Conservation (phyloP, 1,140 invertebrate genomes). For the Drosophila sp. region DNA sequence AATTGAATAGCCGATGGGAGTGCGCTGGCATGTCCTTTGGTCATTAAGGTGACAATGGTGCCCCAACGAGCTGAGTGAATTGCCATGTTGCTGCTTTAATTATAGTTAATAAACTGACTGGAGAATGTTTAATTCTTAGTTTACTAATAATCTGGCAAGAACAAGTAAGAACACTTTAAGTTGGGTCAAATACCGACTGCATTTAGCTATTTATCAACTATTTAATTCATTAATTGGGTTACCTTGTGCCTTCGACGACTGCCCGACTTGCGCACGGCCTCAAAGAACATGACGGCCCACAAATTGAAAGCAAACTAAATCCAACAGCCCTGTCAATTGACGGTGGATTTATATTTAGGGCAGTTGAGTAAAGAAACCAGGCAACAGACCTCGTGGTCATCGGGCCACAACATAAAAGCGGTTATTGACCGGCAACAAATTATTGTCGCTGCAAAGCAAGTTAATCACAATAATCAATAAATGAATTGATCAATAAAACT, state of each 20-base stretch:
- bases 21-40: slow-evolving; percentile 51
- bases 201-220: slow-evolving; percentile 19
- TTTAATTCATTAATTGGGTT: slow-evolving; percentile 39
- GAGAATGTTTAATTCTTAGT: neutral
- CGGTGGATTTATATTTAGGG: slow-evolving; percentile 15
- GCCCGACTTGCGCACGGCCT: slow-evolving; percentile 51
- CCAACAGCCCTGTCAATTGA: slow-evolving; percentile 4
- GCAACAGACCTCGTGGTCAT: slow-evolving; percentile 47
- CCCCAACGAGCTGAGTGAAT: neutral
- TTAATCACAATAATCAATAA: slow-evolving; percentile 45
- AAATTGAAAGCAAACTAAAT: slow-evolving; percentile 65
- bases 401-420: slow-evolving; percentile 62
- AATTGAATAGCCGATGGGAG: slow-evolving; percentile 49
- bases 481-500: slow-evolving; percentile 1
- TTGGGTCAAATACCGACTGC: neutral
- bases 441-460: slow-evolving; percentile 14
- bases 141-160: neutral
- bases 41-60: slow-evolving; percentile 39
- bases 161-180: neutral
- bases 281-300: slow-evolving; percentile 67
- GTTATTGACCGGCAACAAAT: slow-evolving; percentile 19
- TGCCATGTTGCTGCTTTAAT: slow-evolving; percentile 4
- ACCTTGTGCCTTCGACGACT: slow-evolving; percentile 62
- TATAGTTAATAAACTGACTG: neutral
- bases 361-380: slow-evolving; percentile 37